Evolutionary conservation across 1,140 invertebrate species (phyloP).

Genomic region (Dreissena rostriformis): DNA sequence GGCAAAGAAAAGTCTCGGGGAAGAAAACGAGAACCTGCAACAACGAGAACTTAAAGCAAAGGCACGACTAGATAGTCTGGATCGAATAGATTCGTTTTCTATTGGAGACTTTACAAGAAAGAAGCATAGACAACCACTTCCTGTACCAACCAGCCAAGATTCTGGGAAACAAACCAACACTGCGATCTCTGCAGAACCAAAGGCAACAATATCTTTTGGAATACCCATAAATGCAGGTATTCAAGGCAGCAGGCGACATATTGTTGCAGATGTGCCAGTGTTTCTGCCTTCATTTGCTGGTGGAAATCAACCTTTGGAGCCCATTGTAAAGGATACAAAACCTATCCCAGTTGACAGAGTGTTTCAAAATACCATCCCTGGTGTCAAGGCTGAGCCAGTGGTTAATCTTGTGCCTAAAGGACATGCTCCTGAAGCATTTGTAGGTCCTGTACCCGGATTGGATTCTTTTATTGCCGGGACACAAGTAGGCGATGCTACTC

Average conservation of each 20-base stretch:
- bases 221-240: conserved; percentile 45
- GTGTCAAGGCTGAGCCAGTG: conserved; percentile 3
- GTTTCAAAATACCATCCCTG: conserved; percentile 39
- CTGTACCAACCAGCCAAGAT: background rate
- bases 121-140: background rate
- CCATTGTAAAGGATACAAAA: conserved; percentile 3
- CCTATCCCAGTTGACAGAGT: conserved; percentile 28
- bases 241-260: conserved; percentile 41
- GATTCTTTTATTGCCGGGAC: conserved; percentile 8
- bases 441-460: conserved; percentile 34
- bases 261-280: conserved; percentile 49
- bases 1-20: background rate
- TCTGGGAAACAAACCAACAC: too few species aligned
- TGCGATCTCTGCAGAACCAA: too few species aligned
- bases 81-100: conserved; percentile 33
- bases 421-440: conserved; percentile 51
- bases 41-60: conserved; percentile 37
- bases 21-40: conserved; percentile 10
- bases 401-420: background rate
- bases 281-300: conserved; percentile 40
- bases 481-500: background rate
- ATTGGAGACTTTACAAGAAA: conserved; percentile 25
- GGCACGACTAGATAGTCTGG: conserved; percentile 29
- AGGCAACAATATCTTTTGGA: conserved; percentile 1
- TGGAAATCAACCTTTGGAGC: conserved; percentile 35